phyloP scores from a whole-genome alignment of 2,797 vertebrate genomes.

The Paguma larvata region DNA sequence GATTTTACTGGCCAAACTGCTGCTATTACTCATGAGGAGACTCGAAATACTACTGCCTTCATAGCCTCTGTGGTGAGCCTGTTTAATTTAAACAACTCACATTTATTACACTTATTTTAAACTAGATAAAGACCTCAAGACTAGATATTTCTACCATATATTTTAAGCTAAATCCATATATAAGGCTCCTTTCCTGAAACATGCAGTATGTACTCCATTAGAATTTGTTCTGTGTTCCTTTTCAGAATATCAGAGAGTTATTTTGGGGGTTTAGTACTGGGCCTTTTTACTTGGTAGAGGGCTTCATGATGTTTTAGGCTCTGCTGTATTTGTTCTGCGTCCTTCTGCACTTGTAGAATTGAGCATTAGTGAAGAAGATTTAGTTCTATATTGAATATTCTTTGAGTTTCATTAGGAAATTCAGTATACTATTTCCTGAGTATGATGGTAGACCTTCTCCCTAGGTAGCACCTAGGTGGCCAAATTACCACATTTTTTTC shows the following conservation, averaged over 20 bases:
- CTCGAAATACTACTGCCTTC: background rate
- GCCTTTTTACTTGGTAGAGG: background rate
- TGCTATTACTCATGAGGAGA: background rate
- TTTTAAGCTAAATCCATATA: background rate
- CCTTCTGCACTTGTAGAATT: background rate
- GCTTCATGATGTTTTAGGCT: background rate
- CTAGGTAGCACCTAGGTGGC: background rate
- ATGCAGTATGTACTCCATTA: background rate
- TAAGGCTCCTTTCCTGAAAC: background rate
- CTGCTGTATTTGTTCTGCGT: background rate
- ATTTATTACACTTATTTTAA: slow-evolving; percentile 38
- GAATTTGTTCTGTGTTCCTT: slow-evolving; percentile 42
- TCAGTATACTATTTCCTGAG: background rate
- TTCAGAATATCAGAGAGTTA: background rate
- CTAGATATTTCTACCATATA: background rate
- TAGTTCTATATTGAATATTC: slow-evolving; percentile 19
- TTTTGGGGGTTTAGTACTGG: background rate
- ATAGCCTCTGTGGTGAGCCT: background rate
- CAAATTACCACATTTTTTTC: background rate
- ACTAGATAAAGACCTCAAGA: background rate
- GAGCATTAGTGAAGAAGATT: slow-evolving; percentile 20
- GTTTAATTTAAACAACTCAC: slow-evolving; percentile 6
- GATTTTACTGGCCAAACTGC: slow-evolving; percentile 29
- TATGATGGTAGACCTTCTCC: background rate
- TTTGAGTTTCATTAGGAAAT: slow-evolving; percentile 8